Evolutionary conservation across 1,140 invertebrate species (phyloP), one percentile per base, ranked within the genome.

Genomic region (Aphelinus atriplicis): DNA sequence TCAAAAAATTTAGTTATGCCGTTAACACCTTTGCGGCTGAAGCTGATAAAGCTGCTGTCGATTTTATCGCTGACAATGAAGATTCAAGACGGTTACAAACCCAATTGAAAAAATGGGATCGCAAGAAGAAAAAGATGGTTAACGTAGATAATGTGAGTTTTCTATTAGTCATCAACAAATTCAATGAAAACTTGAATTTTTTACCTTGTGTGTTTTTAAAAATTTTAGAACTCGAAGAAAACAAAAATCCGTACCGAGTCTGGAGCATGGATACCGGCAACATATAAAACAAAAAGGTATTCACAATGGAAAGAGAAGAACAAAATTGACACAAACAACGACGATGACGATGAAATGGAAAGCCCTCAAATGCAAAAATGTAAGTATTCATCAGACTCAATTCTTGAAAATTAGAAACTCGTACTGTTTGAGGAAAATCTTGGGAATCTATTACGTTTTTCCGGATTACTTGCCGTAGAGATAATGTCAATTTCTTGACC

Each of bases 221-320:
- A 74, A 55, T 83, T 81, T 61, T 74, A 90, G 86, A 89, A 93
- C 82, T 82, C 87, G 1, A 92, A 92, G 76, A 86, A 89, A 42
- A 93, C 92, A 63, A 97, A 96, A 88, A 98, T 99, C 78, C 93
- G 93, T 77, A 98, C 97, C 2, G 98, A 99, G 88, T 97, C 95
- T 70, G 98, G 98, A 7, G 92, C 91, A 1, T 96, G 95, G 92
- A 97, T 99, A 80, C 92, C 96, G 2, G 96, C 97, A 1, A 94
- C 95, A 0, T 99, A 96, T 85, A 98, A 98, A 87, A 94, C 94
- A 64, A 93, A 97, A 77, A 89, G 94, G 76, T 99, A 98, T 85
- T 91, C 92, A 63, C 90, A 93, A 55, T 99, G 97, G 97, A 93
- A 94, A 80, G 91, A 95, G 75, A 94, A 93, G 78, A 94, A 91